phyloP scores from a whole-genome alignment of 2,797 vertebrate species.

The Alcedo quadribrachys region DNA sequence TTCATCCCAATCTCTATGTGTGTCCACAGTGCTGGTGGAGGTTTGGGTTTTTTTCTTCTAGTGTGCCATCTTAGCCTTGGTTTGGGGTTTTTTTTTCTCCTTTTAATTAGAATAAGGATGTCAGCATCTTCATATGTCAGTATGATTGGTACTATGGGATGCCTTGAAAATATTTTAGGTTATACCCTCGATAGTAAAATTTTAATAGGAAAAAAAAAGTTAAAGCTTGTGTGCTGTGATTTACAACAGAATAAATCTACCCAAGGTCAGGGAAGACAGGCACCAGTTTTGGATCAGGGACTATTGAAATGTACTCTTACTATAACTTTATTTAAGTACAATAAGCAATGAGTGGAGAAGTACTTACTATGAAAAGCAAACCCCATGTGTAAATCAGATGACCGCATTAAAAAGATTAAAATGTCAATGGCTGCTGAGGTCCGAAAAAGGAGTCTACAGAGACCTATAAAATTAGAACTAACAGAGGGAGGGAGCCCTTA shows the following conservation, averaged over 20 bases:
- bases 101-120: neutral
- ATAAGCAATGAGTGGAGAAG: conserved; percentile 71
- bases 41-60: neutral
- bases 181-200: conserved; percentile 47
- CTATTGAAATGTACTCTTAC: conserved; percentile 71
- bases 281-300: conserved; percentile 55
- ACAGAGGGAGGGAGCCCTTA: conserved; percentile 73
- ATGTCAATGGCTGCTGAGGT: conserved; percentile 79
- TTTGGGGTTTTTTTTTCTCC: neutral
- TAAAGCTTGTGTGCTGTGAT: conserved; percentile 45
- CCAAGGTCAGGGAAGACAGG: conserved; percentile 70
- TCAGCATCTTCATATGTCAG: neutral
- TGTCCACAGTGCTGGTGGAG: neutral
- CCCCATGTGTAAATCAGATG: conserved; percentile 74
- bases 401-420: conserved; percentile 82
- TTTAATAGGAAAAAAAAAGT: conserved; percentile 12
- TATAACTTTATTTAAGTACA: conserved; percentile 77
- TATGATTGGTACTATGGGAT: neutral
- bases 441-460: conserved; percentile 75
- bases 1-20: neutral
- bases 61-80: neutral
- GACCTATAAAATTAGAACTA: conserved; percentile 79
- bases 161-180: conserved; percentile 43
- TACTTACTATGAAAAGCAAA: conserved; percentile 52
- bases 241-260: conserved; percentile 59